Evolutionary conservation across 2,113 vertebrate genomes (phyloP), one percentile per base, ranked within the genome.

Genomic region (Rhinichthys klamathensis): DNA sequence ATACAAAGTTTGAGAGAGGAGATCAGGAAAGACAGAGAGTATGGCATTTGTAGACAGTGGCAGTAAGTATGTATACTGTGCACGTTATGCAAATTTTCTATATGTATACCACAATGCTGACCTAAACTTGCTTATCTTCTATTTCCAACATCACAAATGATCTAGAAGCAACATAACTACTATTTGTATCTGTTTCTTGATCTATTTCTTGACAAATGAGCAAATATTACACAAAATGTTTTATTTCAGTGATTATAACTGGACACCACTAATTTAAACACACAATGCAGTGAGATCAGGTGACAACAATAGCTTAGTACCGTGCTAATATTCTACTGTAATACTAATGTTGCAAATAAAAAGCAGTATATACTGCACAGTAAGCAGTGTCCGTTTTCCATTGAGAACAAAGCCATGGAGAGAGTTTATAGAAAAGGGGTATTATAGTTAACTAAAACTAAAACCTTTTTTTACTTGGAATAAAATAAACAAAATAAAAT

Each of bases 1-100:
- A 81, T 67, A 61, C 44, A 81, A 32, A 81, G 61, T 67, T 41
- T 10, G 8, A 80, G 58, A 81, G 60, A 49, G n/a, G 15, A 65
- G 41, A 67, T 63, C 15, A 69, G 44, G 27, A 32, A 23, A 82
- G 61, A 54, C 61, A 35, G 41, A 67, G 41, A 30, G 15, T 10
- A 23, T 27, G 51, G 30, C 51, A 78, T 13, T 16, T 46, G n/a
- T 46, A 74, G 6, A 74, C 12, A 16, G 11, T 8, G 41, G 23
- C 70, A 27, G 21, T 46, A 23, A 38, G 67, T 23, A 21, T 21
- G 54, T 23, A 56, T 56, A 38, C 32, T 70, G 67, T 4, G 32
- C 9, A 12, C 0, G 1, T 11, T 11, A 38, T 38, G 30, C 1
- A 18, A 9, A 10, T 21, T 35, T 69, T 69, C 7, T 35, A 23